Evolutionary conservation across 2,888 invertebrate genomes (phyloP).

Genomic region (Phymatocera aterrima): DNA sequence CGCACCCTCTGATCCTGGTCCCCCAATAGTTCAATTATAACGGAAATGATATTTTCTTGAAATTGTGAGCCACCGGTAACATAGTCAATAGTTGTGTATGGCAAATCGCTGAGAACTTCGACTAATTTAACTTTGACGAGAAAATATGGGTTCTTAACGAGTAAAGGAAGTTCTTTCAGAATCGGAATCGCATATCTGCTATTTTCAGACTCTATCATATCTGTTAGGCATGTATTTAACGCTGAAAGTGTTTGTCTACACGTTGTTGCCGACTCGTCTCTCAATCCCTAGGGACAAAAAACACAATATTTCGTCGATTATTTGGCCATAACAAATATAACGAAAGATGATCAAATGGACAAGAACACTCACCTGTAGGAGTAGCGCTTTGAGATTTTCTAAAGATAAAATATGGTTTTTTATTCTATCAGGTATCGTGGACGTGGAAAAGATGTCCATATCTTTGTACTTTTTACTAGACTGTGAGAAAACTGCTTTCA

Average conservation of each 20-base stretch:
- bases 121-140: constrained; percentile 86
- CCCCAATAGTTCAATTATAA: constrained; percentile 81
- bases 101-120: constrained; percentile 79
- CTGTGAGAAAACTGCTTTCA: constrained; percentile 79
- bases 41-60: constrained; percentile 79
- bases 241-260: constrained; percentile 84
- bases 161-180: constrained; percentile 79
- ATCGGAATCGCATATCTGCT: constrained; percentile 78
- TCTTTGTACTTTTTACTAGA: constrained; percentile 78
- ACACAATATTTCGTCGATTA: background rate
- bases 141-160: constrained; percentile 89
- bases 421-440: constrained; percentile 69
- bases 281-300: constrained; percentile 78
- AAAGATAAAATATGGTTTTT: constrained; percentile 73
- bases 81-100: constrained; percentile 79
- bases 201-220: constrained; percentile 80
- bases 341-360: background rate
- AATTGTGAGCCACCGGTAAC: constrained; percentile 76
- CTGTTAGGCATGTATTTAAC: constrained; percentile 78
- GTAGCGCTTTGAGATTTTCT: constrained; percentile 76
- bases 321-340: too few species aligned
- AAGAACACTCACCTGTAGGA: constrained; percentile 76
- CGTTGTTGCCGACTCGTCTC: constrained; percentile 86
- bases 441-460: constrained; percentile 52
- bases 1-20: constrained; percentile 89